Evolutionary conservation across 2,113 vertebrate genomes (phyloP), one percentile per base, ranked within the genome.

Genomic region (Pseudopipra pipra): DNA sequence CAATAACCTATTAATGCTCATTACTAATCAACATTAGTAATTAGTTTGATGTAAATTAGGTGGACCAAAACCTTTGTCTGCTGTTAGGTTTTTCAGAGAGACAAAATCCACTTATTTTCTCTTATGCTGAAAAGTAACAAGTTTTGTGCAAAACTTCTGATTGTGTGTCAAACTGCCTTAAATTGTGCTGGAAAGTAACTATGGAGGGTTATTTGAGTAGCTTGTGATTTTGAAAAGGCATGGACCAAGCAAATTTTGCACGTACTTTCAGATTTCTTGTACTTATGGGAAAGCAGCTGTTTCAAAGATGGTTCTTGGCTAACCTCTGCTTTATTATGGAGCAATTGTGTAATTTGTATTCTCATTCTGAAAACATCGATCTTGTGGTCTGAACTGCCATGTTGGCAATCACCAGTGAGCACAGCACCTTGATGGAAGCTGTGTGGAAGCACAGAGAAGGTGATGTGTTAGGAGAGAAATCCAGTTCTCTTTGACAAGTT

Each of bases 341-440:
- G 21, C 47, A 37, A 2, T 17, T 71, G 33, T 54, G 19, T 75
- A n/a, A 59, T 75, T 66, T 87, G 84, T 67, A 43, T 55, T 91
- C 65, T 18, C 4, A 1, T 78, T 85, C n/a, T 75, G 66, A 75
- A 65, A 65, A 3, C 1, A 0, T 52, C 0, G 2, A 0, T 65
- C 27, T 68, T 63, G 35, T 35, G 33, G 10, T 58, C n/a, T 61
- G 67, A 62, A 12, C 31, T 1, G 1, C 41, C 0, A 0, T 24
- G 11, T 14, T 77, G 80, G 65, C 65, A 62, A 41, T 25, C 13
- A 14, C 28, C 70, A 28, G 20, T 2, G 11, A 83, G 35, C 44
- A n/a, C 33, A 12, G 65, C 20, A 12, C 46, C 56, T 61, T 47
- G 62, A 49, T 41, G 47, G 58, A 61, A 78, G 31, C 47, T 46